Evolutionary conservation across 2,888 invertebrate species (phyloP).

Genomic region (Drosophila barbarae): DNA sequence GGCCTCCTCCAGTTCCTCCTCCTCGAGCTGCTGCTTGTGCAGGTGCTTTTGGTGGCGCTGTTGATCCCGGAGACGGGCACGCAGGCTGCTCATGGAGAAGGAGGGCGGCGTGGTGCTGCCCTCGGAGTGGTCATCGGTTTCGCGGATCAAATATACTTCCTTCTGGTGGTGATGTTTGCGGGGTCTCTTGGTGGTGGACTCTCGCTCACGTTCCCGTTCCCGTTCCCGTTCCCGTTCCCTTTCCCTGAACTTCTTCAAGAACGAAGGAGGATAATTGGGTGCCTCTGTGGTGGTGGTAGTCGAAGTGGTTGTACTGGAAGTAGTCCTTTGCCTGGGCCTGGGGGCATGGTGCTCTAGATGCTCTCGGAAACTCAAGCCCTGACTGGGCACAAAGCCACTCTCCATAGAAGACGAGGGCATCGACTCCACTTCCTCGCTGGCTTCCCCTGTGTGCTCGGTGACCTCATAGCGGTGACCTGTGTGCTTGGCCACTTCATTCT

Average conservation of each 20-base stretch:
- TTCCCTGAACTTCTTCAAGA: constrained; percentile 63
- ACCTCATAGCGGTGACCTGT: constrained; percentile 73
- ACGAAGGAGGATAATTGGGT: constrained; percentile 76
- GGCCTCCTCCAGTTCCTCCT: constrained; percentile 51
- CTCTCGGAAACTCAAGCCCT: constrained; percentile 12
- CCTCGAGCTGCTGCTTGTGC: constrained; percentile 44
- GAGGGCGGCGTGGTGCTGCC: constrained; percentile 26
- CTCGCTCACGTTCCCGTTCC: constrained; percentile 44
- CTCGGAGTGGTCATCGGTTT: constrained; percentile 17
- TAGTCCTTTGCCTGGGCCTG: constrained; percentile 17
- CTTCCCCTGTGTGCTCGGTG: constrained; percentile 76
- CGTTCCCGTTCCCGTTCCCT: constrained; percentile 1
- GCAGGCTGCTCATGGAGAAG: constrained; percentile 58
- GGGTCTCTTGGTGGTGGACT: constrained; percentile 15
- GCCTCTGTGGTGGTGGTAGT: constrained; percentile 63
- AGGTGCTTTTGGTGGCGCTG: constrained; percentile 42
- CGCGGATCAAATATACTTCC: constrained; percentile 33
- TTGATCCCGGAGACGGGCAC: constrained; percentile 58
- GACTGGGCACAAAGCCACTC: constrained; percentile 63
- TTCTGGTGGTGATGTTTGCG: constrained; percentile 50
- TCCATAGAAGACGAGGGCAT: constrained; percentile 44
- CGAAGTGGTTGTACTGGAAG: constrained; percentile 5
- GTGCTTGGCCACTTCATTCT: constrained; percentile 54
- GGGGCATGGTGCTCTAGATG: constrained; percentile 21
- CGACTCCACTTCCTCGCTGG: constrained; percentile 57